phyloP scores from a whole-genome alignment of 2,888 invertebrate genomes.

The Noctua fimbriata region DNA sequence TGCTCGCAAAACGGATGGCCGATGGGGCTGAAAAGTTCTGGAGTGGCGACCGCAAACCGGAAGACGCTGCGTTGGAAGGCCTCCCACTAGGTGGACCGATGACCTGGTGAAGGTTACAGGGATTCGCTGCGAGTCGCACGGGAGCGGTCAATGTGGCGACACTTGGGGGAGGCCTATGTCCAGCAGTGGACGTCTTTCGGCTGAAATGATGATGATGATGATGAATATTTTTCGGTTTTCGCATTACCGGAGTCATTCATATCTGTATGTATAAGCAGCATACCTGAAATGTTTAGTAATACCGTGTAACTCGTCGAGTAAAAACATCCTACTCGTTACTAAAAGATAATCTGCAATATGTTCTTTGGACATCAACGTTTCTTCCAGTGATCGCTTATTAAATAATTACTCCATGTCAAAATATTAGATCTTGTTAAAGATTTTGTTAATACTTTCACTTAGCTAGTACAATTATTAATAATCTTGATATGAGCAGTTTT shows the following conservation, averaged over 20 bases:
- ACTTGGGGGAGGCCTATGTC: too few species aligned
- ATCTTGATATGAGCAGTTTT: constrained; percentile 10
- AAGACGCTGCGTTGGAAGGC: too few species aligned
- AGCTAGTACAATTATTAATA: constrained; percentile 9
- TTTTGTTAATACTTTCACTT: constrained; percentile 17
- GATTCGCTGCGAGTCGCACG: too few species aligned
- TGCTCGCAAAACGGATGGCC: too few species aligned
- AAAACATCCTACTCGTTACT: neutral
- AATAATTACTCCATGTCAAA: constrained; percentile 28
- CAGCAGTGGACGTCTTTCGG: too few species aligned
- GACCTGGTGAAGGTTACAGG: too few species aligned
- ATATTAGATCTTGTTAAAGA: constrained; percentile 7
- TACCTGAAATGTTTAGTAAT: neutral
- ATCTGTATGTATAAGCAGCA: neutral
- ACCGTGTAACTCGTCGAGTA: neutral
- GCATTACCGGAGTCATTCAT: neutral
- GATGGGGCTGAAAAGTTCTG: too few species aligned
- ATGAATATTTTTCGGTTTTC: too few species aligned
- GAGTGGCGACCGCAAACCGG: too few species aligned
- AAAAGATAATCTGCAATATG: neutral
- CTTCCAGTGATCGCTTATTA: neutral
- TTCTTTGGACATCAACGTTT: neutral
- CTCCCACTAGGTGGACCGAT: too few species aligned
- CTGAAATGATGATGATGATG: too few species aligned
- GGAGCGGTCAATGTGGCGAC: too few species aligned